Percentiles rank a stretch among this genome's conserved stretches.
Conservation (phyloP, 2,113 vertebrate species). For the Hemiscyllium ocellatum region DNA sequence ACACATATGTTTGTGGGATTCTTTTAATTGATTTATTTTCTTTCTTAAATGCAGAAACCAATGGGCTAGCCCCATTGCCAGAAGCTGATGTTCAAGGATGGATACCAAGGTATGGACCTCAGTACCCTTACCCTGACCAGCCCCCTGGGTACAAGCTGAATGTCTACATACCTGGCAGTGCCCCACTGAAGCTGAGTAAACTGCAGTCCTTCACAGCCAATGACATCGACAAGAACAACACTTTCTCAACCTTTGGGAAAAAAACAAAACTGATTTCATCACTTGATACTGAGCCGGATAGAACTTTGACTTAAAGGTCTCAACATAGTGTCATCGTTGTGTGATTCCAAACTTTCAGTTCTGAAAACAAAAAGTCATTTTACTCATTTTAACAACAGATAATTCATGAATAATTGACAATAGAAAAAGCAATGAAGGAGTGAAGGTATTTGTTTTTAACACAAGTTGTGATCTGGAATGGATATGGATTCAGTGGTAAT, state of each 20-base stretch:
- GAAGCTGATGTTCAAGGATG: not conserved
- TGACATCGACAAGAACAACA: not conserved
- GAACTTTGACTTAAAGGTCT: slow-evolving; percentile 20
- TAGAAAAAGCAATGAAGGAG: not conserved
- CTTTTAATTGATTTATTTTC: not conserved
- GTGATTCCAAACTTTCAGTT: not conserved
- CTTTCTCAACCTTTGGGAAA: slow-evolving; percentile 30
- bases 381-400: not conserved
- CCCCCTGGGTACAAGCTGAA: slow-evolving; percentile 26
- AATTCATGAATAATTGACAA: not conserved
- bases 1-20: not conserved
- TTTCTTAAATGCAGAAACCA: not conserved
- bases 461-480: not conserved
- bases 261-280: not conserved
- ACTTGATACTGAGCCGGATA: not conserved
- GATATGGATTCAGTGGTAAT: not conserved
- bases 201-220: too few species aligned
- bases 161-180: slow-evolving; percentile 18
- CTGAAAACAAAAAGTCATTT: not conserved
- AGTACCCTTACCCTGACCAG: slow-evolving; percentile 2
- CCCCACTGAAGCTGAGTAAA: not conserved
- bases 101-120: slow-evolving; percentile 15
- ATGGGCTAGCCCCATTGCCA: not conserved
- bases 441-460: not conserved
- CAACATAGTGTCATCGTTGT: not conserved